Base-by-base conservation (phyloP, 2,797 vertebrate species). In the Muscicapa comitata region DNA sequence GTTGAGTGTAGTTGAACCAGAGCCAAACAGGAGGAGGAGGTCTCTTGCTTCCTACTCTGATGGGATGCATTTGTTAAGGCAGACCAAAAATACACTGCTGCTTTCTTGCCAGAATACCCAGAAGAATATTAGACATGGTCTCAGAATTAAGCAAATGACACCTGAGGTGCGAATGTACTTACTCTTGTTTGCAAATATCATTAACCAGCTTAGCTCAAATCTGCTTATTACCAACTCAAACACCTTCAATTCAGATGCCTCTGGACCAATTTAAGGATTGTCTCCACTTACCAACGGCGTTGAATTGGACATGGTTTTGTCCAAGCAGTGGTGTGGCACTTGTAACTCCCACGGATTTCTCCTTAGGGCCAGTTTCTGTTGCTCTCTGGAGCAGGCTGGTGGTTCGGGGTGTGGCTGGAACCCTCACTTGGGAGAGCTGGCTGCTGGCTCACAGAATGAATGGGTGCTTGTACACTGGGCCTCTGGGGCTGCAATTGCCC, bases 401-500 rank as follows among this genome's bases (percentile, higher is more conserved):
- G 16, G 2, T n/a, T 48, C 0, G 0, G 29, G 0, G 0, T 29
- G 23, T 0, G 0, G 35, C 51, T 17, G 2, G 21, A 55, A 55
- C 20, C 71, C 63, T 75, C 31, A 1, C 31, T 12, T 0, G 0
- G 1, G 29, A 10, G 3, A 43, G 11, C 67, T 61, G 79, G 29
- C 53, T 84, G 57, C 77, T 38, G 55, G 20, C n/a, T 57, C 83
- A 18, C 26, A 3, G 2, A 10, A 15, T 25, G 2, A 10, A 19
- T 21, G 17, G 16, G 43, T 37, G 35, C 5, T 11, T 50, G 5
- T 7, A 29, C 51, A 4, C 2, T 0, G 24, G 18, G 9, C 28
- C 38, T 78, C 50, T 18, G 33, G 8, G 31, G 9, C 48, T 24
- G 0, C 13, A 25, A 66, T 6, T 67, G 50, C 11, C 28, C 6